Evolutionary conservation across 2,888 invertebrate species (phyloP).

Genomic region (Macrosoma leucophasiata): DNA sequence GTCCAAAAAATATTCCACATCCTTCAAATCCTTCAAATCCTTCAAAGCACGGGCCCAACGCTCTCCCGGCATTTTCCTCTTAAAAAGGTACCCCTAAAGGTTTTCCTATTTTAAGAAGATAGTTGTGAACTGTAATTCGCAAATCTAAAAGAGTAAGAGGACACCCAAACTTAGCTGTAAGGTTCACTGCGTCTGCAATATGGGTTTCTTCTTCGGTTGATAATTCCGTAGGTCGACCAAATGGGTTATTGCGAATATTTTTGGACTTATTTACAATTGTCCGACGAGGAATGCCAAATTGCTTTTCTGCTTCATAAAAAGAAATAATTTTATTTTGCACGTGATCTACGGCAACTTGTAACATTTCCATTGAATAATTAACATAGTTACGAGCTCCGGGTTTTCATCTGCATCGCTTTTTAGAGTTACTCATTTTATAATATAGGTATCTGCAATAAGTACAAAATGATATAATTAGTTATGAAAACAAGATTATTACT

Average conservation of each 20-base stretch:
- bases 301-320: constrained; percentile 18
- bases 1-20: constrained; percentile 7
- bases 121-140: constrained; percentile 18
- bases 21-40: too few relatives aligned
- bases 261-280: constrained; percentile 21
- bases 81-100: constrained; percentile 10
- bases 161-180: constrained; percentile 20
- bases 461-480: too few relatives aligned
- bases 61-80: constrained; percentile 17
- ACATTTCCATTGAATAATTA: constrained; percentile 7
- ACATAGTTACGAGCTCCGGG: constrained; percentile 5
- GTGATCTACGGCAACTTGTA: constrained; percentile 10
- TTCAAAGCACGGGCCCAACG: constrained; percentile 15
- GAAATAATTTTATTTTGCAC: constrained; percentile 10
- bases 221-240: constrained; percentile 20
- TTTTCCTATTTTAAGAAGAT: constrained; percentile 14
- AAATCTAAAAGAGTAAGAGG: constrained; percentile 21
- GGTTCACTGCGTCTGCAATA: constrained; percentile 16
- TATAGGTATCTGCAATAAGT: too few relatives aligned
- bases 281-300: constrained; percentile 21
- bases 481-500: too few relatives aligned
- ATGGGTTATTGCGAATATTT: constrained; percentile 13
- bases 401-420: constrained; percentile 13
- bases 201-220: constrained; percentile 20
- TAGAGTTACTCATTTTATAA: constrained; percentile 6